These are phyloP conservation scores for Enteromius fasciolatus DNA, from an alignment of 2,797 vertebrate genomes.

Conservation along the genomic window DNA sequence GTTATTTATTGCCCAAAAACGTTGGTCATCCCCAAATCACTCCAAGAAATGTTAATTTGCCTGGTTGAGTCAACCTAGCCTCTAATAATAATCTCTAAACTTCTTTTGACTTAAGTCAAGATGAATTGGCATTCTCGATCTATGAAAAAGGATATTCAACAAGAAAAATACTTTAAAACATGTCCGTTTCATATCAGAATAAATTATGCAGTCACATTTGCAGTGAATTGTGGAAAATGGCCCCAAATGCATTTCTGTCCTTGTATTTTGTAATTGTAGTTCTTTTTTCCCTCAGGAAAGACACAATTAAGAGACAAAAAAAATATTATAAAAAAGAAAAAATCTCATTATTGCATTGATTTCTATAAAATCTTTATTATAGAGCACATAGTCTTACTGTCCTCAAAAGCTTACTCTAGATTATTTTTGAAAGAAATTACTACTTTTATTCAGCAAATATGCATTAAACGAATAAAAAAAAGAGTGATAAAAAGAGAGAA, in stretches of 20 bases:
- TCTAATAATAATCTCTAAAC: not conserved
- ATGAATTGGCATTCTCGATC: not conserved
- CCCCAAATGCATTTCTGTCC: not conserved
- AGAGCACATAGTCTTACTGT: no score
- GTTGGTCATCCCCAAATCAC: not conserved
- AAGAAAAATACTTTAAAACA: not conserved
- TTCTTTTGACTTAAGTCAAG: not conserved
- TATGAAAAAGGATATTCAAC: not conserved
- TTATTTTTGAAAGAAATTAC: no score
- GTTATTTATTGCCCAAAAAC: not conserved
- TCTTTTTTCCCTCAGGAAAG: not conserved
- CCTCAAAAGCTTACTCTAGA: no score
- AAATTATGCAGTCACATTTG: not conserved
- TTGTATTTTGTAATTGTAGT: not conserved
- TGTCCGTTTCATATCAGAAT: not conserved
- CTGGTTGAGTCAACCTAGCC: not conserved
- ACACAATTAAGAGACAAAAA: not conserved
- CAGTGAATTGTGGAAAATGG: not conserved
- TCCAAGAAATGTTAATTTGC: not conserved
- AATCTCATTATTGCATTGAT: not conserved
- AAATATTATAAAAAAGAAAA: not conserved
- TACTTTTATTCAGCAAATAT: no score
- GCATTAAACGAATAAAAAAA: no score
- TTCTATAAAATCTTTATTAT: no score
- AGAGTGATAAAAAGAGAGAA: no score